Base-by-base conservation (phyloP, 2,797 vertebrate genomes). In the Falco biarmicus region DNA sequence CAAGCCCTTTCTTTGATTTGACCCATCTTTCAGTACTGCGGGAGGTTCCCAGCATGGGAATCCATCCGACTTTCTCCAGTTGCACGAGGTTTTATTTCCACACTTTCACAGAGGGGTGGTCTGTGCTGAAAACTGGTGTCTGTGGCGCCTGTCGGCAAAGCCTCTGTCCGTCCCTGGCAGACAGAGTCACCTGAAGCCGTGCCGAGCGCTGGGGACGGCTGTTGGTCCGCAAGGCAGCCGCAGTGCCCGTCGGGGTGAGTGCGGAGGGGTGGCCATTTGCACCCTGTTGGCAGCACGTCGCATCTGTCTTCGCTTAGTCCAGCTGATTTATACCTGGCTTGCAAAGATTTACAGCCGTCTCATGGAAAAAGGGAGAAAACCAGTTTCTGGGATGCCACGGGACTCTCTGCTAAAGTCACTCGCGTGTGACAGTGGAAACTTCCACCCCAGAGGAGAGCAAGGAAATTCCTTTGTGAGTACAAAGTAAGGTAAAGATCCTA, bases 401-500 rank as follows among this genome's bases (percentile, higher is more conserved):
- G 63, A 28, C 0, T 0, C 71, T 80, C 39, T 17, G 31, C 59
- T 61, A 16, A 37, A 74, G 69, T 45, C 29, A 7, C 50, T 77
- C 1, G 6, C 1, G 2, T 69, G 87, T 70, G 79, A 29, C 32
- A 31, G 22, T 83, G 86, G 86, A 76, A 65, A 57, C n/a, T 87
- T 86, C 94, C 69, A 85, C 61, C 66, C 45, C 66, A 34, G 59
- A 92, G 87, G 57, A 87, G 88, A 75, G 53, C 17, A 51, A 91
- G 95, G 94, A 82, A 95, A 95, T 93, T 87, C 87, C 93, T 92
- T 47, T 47, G 84, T 1, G 4, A 90, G 53, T 41, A 82, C 93
- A 45, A 69, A 95, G 47, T 51, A 31, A 95, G 93, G 92, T 92
- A 89, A 94, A 92, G 89, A 90, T 92, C 73, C 89, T 57, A 69